Evolutionary conservation across 2,113 vertebrate species (phyloP), one percentile per base, ranked within the genome.

Genomic region (Nannospalax galili): DNA sequence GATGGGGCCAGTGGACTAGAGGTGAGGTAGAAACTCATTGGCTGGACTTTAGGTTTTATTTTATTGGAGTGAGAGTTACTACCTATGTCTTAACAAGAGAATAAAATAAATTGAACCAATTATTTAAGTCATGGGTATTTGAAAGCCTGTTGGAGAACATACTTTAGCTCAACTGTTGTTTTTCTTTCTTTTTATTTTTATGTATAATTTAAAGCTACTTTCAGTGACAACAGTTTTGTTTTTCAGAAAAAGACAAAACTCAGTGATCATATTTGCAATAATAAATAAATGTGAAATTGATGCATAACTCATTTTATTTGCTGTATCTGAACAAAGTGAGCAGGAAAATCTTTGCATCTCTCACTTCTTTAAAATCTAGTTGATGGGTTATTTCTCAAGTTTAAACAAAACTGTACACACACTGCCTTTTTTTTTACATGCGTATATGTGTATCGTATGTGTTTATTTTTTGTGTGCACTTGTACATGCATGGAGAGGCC

Each of bases 41-140:
- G n/a, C 32, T 67, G 9, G 19, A 77, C 7, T 45, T 93, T 86
- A 17, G n/a, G n/a, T 90, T 95, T 94, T 90, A 62, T 72, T 94
- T 89, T 93, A 70, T 60, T 80, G 37, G 91, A 94, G 26, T 72
- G 85, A 96, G n/a, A n/a, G n/a, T n/a, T n/a, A n/a, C n/a, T n/a
- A n/a, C n/a, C n/a, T n/a, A n/a, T n/a, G 2, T 82, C 48, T 93
- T 72, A 67, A 22, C 32, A 92, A 85, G 58, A 92, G 42, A 75
- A 92, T 35, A 77, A 93, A 74, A 72, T 40, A 73, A 67, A 70
- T 58, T 26, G 37, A 89, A 45, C 73, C 14, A 73, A 16, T 91
- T 89, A 72, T 82, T 93, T 82, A 87, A 65, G 37, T 35, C 16
- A 20, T 62, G 17, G 32, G 3, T 45, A 72, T 80, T 72, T 30